Evolutionary conservation across 2,888 invertebrate species (phyloP).

Genomic region (Archaeoteleia sp.): DNA sequence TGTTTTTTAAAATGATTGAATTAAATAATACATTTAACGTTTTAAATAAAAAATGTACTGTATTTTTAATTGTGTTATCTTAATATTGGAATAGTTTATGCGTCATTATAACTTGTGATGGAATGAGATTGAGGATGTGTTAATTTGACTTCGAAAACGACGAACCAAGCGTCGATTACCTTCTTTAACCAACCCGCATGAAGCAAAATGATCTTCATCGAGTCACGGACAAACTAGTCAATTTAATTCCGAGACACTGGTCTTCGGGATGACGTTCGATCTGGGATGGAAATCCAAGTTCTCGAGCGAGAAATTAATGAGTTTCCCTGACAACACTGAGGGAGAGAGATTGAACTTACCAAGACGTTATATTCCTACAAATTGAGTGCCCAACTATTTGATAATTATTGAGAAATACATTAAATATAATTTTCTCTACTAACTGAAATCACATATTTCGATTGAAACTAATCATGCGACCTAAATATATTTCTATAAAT

Average conservation of each 20-base stretch:
- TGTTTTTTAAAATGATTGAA: too few species aligned
- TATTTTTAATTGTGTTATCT: too few species aligned
- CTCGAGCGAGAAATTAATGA: slow-evolving; percentile 60
- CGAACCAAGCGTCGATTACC: slow-evolving; percentile 7
- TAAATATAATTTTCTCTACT: too few species aligned
- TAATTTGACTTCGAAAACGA: slow-evolving; percentile 11
- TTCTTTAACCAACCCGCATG: slow-evolving; percentile 9
- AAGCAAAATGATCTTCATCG: slow-evolving; percentile 35
- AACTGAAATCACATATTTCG: too few species aligned
- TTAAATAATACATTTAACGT: too few species aligned
- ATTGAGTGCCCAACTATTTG: neutral
- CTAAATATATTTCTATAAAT: too few species aligned
- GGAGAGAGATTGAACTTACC: slow-evolving; percentile 13
- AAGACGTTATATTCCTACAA: neutral
- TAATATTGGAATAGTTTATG: neutral
- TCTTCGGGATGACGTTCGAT: slow-evolving; percentile 25
- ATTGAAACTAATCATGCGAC: too few species aligned
- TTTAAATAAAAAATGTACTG: too few species aligned
- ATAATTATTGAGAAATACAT: slow-evolving; percentile 4
- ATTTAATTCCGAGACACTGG: slow-evolving; percentile 49
- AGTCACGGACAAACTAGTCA: slow-evolving; percentile 38
- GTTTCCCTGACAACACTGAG: slow-evolving; percentile 46
- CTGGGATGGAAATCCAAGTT: slow-evolving; percentile 54
- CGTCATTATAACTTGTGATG: slow-evolving; percentile 1
- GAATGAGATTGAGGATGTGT: neutral